Conservation (phyloP, 1,140 invertebrate species). For the Apis cerana region DNA sequence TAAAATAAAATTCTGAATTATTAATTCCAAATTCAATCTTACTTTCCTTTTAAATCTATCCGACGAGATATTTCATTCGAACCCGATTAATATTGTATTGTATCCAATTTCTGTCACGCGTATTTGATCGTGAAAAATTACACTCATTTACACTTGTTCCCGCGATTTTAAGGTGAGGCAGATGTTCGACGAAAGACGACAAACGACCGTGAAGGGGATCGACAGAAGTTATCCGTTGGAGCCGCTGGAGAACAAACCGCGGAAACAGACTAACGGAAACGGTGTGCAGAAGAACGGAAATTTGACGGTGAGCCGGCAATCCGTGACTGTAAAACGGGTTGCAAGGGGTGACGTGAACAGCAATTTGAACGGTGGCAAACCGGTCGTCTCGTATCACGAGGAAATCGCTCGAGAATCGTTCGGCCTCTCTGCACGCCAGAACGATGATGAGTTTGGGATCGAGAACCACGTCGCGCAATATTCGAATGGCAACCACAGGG, state of each 20-base stretch:
- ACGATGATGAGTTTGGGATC: slow-evolving; percentile 58
- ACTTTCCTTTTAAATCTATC: too few species aligned
- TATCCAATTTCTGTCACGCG: too few species aligned
- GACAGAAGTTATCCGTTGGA: slow-evolving; percentile 91
- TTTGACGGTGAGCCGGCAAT: slow-evolving; percentile 73
- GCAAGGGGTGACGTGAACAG: slow-evolving; percentile 73
- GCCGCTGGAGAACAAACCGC: slow-evolving; percentile 82
- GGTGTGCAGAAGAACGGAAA: slow-evolving; percentile 65
- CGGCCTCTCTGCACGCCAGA: slow-evolving; percentile 34
- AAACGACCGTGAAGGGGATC: slow-evolving; percentile 86
- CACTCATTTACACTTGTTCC: background rate
- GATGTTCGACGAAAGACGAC: slow-evolving; percentile 90
- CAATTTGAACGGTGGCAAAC: slow-evolving; percentile 75
- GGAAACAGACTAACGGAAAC: slow-evolving; percentile 75
- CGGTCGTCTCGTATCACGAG: slow-evolving; percentile 73
- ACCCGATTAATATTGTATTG: too few species aligned
- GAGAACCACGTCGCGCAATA: slow-evolving; percentile 64
- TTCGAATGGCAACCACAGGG: slow-evolving; percentile 63
- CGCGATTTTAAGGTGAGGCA: slow-evolving; percentile 51
- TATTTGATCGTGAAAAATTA: too few species aligned
- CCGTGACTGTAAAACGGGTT: slow-evolving; percentile 72
- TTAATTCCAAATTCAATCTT: background rate
- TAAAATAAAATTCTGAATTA: background rate
- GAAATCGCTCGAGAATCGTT: slow-evolving; percentile 68
- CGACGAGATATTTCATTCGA: too few species aligned